Percentiles rank a stretch among this genome's conserved stretches.
These are phyloP conservation scores for Anoplolepis gracilipes DNA, from an alignment of 1,140 invertebrate genomes.

Conservation along the genomic window DNA sequence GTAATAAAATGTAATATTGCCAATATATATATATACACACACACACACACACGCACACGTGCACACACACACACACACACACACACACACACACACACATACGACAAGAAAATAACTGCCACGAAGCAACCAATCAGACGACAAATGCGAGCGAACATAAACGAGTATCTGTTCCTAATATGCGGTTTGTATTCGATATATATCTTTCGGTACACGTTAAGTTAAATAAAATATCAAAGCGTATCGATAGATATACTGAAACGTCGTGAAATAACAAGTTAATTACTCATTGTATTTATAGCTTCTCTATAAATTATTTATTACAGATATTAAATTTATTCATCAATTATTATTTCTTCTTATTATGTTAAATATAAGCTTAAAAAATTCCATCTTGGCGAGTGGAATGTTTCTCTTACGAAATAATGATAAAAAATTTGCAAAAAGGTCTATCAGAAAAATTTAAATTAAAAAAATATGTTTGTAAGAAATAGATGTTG, in stretches of 20 bases:
- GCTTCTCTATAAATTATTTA: constrained; percentile 9
- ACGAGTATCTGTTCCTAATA: constrained; percentile 41
- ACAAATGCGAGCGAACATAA: constrained; percentile 35
- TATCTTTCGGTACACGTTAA: not conserved
- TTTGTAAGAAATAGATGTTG: not conserved
- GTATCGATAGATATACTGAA: not conserved
- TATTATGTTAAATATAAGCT: not conserved
- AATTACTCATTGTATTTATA: constrained; percentile 32
- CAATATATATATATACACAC: not conserved
- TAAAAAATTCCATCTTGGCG: not conserved
- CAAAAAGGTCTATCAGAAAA: not conserved
- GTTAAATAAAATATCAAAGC: constrained; percentile 48
- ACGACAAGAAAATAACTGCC: constrained; percentile 40
- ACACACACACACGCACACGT: too few species aligned
- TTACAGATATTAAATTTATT: constrained; percentile 8
- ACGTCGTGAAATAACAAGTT: not conserved
- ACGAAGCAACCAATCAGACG: constrained; percentile 26
- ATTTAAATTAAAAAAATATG: too few species aligned
- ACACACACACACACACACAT: not conserved
- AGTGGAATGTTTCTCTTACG: not conserved
- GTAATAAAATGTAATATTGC: constrained; percentile 48
- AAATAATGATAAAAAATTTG: not conserved
- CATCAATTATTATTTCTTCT: not conserved
- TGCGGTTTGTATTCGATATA: constrained; percentile 10
- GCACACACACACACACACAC: not conserved